Base-by-base conservation (phyloP, 2,888 invertebrate species). In the Lasioglossum leucozonium region DNA sequence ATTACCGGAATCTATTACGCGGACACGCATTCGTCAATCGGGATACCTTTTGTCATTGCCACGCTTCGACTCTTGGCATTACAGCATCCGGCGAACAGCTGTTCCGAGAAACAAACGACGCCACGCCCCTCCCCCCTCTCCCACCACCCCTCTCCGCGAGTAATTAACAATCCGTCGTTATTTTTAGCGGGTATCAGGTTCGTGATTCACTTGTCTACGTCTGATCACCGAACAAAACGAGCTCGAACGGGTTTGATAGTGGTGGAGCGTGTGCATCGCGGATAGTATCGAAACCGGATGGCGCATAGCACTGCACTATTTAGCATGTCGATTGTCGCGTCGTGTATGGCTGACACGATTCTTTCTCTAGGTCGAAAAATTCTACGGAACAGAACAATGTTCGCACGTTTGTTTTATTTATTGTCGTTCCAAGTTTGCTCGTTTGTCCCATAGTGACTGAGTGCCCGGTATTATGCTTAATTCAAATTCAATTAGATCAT, bases 1-100 rank as follows among this genome's bases (percentile, higher is more conserved):
- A 89, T 90, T 85, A 85, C 87, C 76, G 81, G 89, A 87, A 89
- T 89, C 88, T 81, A 88, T 89, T 89, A 87, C 83, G 80, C 72
- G 78, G 75, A 76, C 76, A 72, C 71, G 81, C 83, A 79, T 80
- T 82, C 78, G 76, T 77, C 87, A 75, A 81, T 87, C 73, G 78
- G 77, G 74, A 77, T 77, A 42, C 80, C 81, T 85, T 83, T 88
- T 84, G 76, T 82, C 67, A 62, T 62, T 77, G 67, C 73, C 77
- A 76, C 40, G 76, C 71, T 67, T 73, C 44, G 75, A 77, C 74
- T 74, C 37, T 30, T 72, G 78, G 44, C 72, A 65, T 72, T 76
- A 62, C n/a, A 78, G 62, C 72, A 79, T 84, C 81, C 42, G 40
- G 34, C 34, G 77, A 83, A 75, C 65, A 86, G 51, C 42, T 79